These are phyloP conservation scores for Cryptotermes secundus DNA, from an alignment of 1,140 invertebrate species.

Conservation along the genomic window DNA sequence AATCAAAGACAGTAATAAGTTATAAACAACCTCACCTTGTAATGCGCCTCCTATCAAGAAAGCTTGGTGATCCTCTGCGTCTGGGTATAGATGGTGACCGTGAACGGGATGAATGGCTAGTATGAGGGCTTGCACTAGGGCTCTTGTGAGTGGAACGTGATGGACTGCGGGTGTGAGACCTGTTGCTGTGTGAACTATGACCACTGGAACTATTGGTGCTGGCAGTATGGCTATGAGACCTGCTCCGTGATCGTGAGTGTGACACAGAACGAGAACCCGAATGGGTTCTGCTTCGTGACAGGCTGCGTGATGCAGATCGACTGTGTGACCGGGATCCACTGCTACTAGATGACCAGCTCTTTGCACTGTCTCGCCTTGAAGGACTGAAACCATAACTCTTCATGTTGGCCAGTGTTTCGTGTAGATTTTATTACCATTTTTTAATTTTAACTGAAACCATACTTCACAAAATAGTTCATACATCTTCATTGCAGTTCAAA, in stretches of 20 bases:
- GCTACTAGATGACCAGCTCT: slow-evolving; percentile 35
- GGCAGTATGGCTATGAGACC: background rate
- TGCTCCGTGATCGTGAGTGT: slow-evolving; percentile 22
- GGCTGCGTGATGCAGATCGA: slow-evolving; percentile 26
- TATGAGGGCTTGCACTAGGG: slow-evolving; percentile 28
- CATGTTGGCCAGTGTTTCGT: no score
- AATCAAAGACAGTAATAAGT: no score
- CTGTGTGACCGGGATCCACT: slow-evolving; percentile 31
- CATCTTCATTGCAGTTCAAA: no score
- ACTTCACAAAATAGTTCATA: no score
- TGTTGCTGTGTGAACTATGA: slow-evolving; percentile 24
- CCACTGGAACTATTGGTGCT: slow-evolving; percentile 21
- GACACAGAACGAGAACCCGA: slow-evolving; percentile 33
- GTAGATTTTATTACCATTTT: no score
- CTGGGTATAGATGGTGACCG: slow-evolving; percentile 56
- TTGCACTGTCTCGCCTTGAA: slow-evolving; percentile 27
- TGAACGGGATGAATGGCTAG: slow-evolving; percentile 38
- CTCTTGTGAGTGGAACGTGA: slow-evolving; percentile 25
- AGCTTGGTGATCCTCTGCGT: slow-evolving; percentile 60
- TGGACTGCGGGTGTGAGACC: slow-evolving; percentile 26
- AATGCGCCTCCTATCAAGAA: slow-evolving; percentile 60
- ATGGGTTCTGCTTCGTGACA: slow-evolving; percentile 24
- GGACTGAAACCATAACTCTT: slow-evolving; percentile 24
- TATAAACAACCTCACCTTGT: slow-evolving; percentile 53
- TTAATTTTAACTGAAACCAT: no score